These are phyloP conservation scores for Dreissena rostriformis DNA, from an alignment of 1,140 invertebrate genomes.

Conservation along the genomic window DNA sequence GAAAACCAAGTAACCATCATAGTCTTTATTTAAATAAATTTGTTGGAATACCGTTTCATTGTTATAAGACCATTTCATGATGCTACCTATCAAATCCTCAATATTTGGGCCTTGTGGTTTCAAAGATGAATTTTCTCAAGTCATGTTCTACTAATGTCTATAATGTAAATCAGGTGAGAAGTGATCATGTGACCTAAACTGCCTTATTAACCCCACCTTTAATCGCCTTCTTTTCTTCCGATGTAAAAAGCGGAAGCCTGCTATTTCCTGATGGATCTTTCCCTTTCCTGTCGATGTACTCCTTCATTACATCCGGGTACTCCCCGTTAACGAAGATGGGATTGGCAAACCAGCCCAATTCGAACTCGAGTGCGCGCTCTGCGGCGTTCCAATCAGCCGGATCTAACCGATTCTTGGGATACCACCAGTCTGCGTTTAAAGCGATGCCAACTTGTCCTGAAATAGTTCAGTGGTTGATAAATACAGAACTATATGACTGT, in stretches of 20 bases:
- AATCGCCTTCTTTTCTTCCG: conserved; percentile 20
- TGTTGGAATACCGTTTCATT: no score
- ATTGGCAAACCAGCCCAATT: conserved; percentile 76
- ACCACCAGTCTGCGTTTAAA: conserved; percentile 59
- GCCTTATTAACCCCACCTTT: neutral
- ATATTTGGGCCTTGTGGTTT: no score
- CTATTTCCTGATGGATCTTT: conserved; percentile 46
- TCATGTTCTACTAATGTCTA: no score
- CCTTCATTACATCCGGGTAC: conserved; percentile 77
- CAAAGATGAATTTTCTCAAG: no score
- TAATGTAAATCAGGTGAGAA: no score
- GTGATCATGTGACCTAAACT: no score
- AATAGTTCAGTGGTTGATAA: neutral
- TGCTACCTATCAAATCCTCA: no score
- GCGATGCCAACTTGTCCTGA: conserved; percentile 62
- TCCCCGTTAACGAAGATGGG: conserved; percentile 78
- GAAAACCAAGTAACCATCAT: no score
- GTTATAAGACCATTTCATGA: no score
- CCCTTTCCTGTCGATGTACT: conserved; percentile 59
- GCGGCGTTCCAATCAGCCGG: conserved; percentile 59
- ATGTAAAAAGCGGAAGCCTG: conserved; percentile 63
- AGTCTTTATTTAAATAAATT: no score
- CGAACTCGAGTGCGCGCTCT: conserved; percentile 65
- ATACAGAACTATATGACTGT: no score
- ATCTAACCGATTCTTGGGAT: conserved; percentile 54